Base-by-base conservation (phyloP, 2,797 vertebrate genomes). In the Allobates femoralis region DNA sequence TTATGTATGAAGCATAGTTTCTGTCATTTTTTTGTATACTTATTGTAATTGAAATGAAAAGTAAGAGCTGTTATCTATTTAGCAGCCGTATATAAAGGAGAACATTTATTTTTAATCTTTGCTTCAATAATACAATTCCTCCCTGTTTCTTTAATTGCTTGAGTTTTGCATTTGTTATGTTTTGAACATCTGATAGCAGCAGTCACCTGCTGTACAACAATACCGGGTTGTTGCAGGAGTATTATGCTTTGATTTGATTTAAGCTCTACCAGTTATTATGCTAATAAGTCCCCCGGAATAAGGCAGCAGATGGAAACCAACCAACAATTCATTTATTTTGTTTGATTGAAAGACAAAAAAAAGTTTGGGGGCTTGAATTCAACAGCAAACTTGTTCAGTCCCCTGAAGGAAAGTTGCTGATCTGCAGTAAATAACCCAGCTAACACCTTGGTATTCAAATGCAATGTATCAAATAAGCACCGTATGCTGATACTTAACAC, bases 231-330 rank as follows among this genome's bases (percentile, higher is more conserved):
- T 51, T 60, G 26, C 50, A 16, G 34, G 64, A 53, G 23, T 28
- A 60, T 56, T 79, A 51, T 19, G 62, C 75, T 79, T 84, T 76
- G 58, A 76, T 58, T 55, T 28, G 32, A 71, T 73, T 28, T 85
- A 78, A 74, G 77, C 84, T 62, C 37, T 73, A 51, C 55, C 64
- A 62, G 76, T 85, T 73, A 79, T 85, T 85, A 80, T 85, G 84
- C 37, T 73, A 80, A 85, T 85, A 58, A 71, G 66, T 55, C 62
- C 46, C 62, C 41, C 18, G 66, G 62, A 80, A 80, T 80, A 32
- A 80, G 21, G 50, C 26, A 46, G 51, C 84, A 85, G 84, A 80
- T 85, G 84, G 84, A 62, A 79, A 34, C 62, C 37, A 58, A 79
- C 32, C 53, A 41, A 85, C 23, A 21, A 50, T 34, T 53, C 69